Conservation (phyloP, 1,140 invertebrate species). For the Microplitis demolitor region DNA sequence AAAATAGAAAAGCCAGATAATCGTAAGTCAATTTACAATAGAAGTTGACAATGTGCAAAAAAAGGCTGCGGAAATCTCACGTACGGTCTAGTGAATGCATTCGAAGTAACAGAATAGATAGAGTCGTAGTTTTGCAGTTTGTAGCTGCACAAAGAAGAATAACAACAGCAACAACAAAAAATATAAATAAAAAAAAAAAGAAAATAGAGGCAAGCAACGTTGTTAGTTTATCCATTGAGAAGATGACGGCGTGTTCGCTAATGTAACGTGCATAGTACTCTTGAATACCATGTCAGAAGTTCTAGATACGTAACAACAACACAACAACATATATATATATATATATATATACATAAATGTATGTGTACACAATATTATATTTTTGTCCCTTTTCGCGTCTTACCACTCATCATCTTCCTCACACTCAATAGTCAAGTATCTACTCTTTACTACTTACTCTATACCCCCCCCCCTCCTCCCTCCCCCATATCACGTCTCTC, state of each 20-base stretch:
- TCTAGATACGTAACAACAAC: not conserved
- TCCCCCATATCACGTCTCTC: too few species aligned
- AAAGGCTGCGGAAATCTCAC: not conserved
- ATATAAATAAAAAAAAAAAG: not conserved
- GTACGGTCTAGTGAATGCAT: slow-evolving; percentile 8
- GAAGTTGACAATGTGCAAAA: not conserved
- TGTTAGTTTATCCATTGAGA: slow-evolving; percentile 30
- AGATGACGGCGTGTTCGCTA: slow-evolving; percentile 20
- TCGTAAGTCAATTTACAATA: not conserved
- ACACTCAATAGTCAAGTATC: too few species aligned
- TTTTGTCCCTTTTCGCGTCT: too few species aligned
- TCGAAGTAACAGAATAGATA: slow-evolving; percentile 7
- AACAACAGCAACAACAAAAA: too few species aligned
- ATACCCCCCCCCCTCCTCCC: not conserved
- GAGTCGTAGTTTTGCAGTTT: not conserved
- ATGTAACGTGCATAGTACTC: not conserved
- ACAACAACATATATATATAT: too few species aligned
- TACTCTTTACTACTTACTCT: slow-evolving; percentile 9
- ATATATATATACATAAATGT: too few species aligned
- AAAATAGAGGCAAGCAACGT: slow-evolving; percentile 10
- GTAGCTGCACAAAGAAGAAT: not conserved
- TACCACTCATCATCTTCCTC: too few species aligned
- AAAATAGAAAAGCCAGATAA: not conserved
- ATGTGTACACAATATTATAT: too few species aligned
- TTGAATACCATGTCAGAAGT: slow-evolving; percentile 15